phyloP scores from a whole-genome alignment of 2,888 invertebrate genomes.

The Melieria omissa region DNA sequence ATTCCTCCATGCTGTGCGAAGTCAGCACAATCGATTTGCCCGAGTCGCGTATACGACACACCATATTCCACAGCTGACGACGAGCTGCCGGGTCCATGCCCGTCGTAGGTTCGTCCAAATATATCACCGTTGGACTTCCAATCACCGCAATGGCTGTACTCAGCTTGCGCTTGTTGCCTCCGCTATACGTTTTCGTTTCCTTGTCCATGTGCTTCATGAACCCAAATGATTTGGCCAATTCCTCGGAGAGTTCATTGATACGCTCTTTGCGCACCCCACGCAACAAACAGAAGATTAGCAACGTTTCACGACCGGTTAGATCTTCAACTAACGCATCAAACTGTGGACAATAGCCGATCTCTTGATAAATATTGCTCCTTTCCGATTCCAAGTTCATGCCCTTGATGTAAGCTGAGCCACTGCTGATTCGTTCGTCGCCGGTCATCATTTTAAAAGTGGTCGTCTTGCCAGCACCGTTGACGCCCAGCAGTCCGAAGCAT shows the following conservation, averaged over 20 bases:
- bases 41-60: constrained; percentile 74
- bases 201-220: constrained; percentile 74
- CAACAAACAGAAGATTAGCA: constrained; percentile 74
- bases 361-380: constrained; percentile 72
- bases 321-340: constrained; percentile 80
- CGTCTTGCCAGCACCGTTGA: constrained; percentile 90
- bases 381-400: constrained; percentile 69
- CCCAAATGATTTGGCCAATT: constrained; percentile 70
- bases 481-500: constrained; percentile 84
- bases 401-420: constrained; percentile 77
- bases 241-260: constrained; percentile 58
- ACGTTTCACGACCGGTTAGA: constrained; percentile 77
- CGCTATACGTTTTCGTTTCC: constrained; percentile 73
- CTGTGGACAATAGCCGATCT: constrained; percentile 80
- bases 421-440: constrained; percentile 79
- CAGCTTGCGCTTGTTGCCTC: constrained; percentile 80
- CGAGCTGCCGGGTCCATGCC: constrained; percentile 70
- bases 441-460: constrained; percentile 92
- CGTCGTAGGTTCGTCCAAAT: constrained; percentile 76
- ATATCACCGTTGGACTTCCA: constrained; percentile 76
- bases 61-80: constrained; percentile 82
- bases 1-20: constrained; percentile 89
- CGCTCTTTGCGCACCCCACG: constrained; percentile 70
- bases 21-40: constrained; percentile 84
- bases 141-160: constrained; percentile 78